Percentiles rank a stretch among this genome's conserved stretches.
Evolutionary conservation across 1,140 invertebrate genomes (phyloP).

Genomic region (Thalassaphorura encarpata): DNA sequence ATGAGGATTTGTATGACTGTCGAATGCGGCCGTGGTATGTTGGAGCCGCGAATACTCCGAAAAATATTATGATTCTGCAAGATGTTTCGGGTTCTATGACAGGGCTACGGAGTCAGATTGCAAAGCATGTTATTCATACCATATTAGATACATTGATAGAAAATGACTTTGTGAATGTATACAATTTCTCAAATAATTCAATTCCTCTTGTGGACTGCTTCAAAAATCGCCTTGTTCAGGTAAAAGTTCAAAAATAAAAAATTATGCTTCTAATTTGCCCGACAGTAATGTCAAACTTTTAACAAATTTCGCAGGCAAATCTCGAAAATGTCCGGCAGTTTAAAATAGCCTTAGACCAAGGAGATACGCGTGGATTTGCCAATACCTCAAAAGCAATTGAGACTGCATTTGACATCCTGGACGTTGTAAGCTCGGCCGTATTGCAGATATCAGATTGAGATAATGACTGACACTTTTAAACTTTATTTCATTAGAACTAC

Average conservation of each 20-base stretch:
- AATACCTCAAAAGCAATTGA: constrained; percentile 87
- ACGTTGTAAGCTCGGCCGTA: constrained; percentile 44
- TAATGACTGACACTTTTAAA: background rate
- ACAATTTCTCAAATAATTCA: constrained; percentile 58
- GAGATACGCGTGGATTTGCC: constrained; percentile 76
- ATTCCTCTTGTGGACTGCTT: constrained; percentile 68
- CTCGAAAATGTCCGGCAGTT: constrained; percentile 74
- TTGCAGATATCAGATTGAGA: background rate
- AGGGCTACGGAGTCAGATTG: constrained; percentile 83
- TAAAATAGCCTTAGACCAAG: constrained; percentile 52
- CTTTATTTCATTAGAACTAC: background rate
- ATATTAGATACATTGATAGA: constrained; percentile 93
- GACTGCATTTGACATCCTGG: constrained; percentile 77
- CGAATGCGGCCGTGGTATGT: constrained; percentile 89
- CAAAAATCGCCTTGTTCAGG: constrained; percentile 66
- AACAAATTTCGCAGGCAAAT: constrained; percentile 53
- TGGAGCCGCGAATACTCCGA: constrained; percentile 91
- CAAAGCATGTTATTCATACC: constrained; percentile 74
- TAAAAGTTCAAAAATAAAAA: constrained; percentile 34
- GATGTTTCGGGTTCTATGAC: constrained; percentile 98
- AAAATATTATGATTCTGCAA: constrained; percentile 91
- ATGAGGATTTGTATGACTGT: constrained; percentile 69
- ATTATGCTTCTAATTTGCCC: background rate
- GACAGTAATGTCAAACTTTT: background rate
- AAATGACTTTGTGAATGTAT: constrained; percentile 94